Percentiles rank a stretch among this genome's conserved stretches.
Conservation (phyloP, 2,113 vertebrate genomes). For the Myrmecobius fasciatus region DNA sequence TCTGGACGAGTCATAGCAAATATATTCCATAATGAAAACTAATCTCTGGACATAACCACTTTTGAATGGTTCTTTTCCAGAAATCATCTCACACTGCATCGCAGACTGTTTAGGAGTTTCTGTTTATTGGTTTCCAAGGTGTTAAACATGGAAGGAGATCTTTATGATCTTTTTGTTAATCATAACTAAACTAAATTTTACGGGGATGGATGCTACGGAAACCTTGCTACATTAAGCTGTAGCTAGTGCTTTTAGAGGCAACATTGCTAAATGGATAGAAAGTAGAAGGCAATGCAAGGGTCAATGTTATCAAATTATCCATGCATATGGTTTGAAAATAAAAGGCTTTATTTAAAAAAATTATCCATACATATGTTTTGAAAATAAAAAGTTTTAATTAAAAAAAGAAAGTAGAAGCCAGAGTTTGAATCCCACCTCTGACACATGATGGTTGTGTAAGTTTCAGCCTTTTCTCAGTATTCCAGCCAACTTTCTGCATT, state of each 20-base stretch:
- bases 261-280: neutral
- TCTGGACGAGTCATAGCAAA: neutral
- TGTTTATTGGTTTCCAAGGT: slow-evolving; percentile 72
- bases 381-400: too few relatives aligned
- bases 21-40: neutral
- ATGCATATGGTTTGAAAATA: too few relatives aligned
- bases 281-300: too few relatives aligned
- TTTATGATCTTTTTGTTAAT: neutral
- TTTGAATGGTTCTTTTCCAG: neutral
- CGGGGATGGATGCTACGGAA: neutral
- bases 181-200: neutral
- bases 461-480: neutral
- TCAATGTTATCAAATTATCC: too few relatives aligned
- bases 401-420: neutral
- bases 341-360: too few relatives aligned
- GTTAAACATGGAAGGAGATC: neutral
- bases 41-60: neutral
- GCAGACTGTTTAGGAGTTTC: neutral
- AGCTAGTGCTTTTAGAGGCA: neutral
- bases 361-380: too few relatives aligned
- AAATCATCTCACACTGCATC: neutral
- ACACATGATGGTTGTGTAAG: neutral
- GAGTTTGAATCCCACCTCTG: neutral
- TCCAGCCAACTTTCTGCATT: neutral
- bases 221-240: neutral